A percentile compares a stretch with the other conserved stretches of the same genome.
phyloP scores from a whole-genome alignment of 2,797 vertebrate species.

The Ptychobarbus kaznakovi region DNA sequence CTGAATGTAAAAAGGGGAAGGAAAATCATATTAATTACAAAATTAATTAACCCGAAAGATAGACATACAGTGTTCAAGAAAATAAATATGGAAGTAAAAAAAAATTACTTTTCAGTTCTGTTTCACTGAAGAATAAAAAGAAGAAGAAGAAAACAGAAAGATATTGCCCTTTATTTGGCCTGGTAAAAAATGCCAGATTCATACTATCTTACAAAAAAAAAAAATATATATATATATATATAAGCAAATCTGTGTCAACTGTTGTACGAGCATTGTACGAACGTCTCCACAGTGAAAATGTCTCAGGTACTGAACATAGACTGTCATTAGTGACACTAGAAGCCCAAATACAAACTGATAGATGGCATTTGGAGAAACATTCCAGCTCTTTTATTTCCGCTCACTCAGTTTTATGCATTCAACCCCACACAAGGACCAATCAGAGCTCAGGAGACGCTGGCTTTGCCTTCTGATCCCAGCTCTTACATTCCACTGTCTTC shows the following conservation, averaged over 20 bases:
- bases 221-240: too few species aligned
- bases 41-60: not conserved
- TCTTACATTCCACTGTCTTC: conserved; percentile 62
- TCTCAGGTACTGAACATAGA: not conserved
- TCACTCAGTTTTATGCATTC: conserved; percentile 44
- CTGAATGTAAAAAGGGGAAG: not conserved
- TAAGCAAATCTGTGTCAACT: too few species aligned
- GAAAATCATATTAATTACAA: not conserved
- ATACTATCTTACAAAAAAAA: too few species aligned
- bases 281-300: not conserved
- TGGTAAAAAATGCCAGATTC: not conserved
- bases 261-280: not conserved
- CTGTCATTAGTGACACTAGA: not conserved
- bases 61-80: not conserved
- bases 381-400: conserved; percentile 42
- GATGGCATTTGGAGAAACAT: not conserved
- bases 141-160: not conserved
- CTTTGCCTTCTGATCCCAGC: conserved; percentile 42
- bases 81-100: not conserved
- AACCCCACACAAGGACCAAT: conserved; percentile 40
- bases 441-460: conserved; percentile 26
- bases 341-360: not conserved
- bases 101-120: not conserved
- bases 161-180: not conserved
- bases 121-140: not conserved